Evolutionary conservation across 2,113 vertebrate species (phyloP).

Genomic region (Numida meleagris): DNA sequence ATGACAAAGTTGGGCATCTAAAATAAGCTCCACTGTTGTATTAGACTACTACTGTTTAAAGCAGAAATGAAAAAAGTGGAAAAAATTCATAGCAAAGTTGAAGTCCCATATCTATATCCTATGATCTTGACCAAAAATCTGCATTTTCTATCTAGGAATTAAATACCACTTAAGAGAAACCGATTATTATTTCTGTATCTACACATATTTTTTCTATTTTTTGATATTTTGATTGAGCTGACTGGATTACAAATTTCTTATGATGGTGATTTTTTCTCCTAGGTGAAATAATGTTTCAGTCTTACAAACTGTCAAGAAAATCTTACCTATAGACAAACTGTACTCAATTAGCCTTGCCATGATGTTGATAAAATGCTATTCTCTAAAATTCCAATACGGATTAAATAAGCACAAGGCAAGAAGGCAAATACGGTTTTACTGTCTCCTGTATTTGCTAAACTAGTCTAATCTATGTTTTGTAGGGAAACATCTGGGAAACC

Average conservation of each 20-base stretch:
- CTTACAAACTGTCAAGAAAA: not conserved
- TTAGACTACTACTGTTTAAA: not conserved
- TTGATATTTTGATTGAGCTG: not conserved
- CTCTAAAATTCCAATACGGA: not conserved
- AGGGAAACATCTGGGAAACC: constrained; percentile 16
- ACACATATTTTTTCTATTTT: not conserved
- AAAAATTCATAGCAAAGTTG: not conserved
- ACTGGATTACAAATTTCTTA: not conserved
- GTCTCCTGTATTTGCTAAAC: not conserved
- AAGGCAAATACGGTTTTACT: not conserved
- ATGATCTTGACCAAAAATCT: not conserved
- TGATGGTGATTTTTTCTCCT: not conserved
- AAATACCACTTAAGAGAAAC: not conserved
- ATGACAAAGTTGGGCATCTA: not conserved
- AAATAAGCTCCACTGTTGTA: not conserved
- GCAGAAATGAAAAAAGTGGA: not conserved
- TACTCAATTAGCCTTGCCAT: not conserved
- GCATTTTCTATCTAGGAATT: not conserved
- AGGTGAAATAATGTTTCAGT: not conserved
- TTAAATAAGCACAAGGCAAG: not conserved
- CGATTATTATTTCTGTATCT: not conserved
- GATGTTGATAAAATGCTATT: not conserved
- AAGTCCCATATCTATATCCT: not conserved
- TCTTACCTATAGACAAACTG: not conserved
- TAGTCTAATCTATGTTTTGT: not conserved